Base-by-base conservation (phyloP, 2,113 vertebrate species). In the Gallinago undulata region DNA sequence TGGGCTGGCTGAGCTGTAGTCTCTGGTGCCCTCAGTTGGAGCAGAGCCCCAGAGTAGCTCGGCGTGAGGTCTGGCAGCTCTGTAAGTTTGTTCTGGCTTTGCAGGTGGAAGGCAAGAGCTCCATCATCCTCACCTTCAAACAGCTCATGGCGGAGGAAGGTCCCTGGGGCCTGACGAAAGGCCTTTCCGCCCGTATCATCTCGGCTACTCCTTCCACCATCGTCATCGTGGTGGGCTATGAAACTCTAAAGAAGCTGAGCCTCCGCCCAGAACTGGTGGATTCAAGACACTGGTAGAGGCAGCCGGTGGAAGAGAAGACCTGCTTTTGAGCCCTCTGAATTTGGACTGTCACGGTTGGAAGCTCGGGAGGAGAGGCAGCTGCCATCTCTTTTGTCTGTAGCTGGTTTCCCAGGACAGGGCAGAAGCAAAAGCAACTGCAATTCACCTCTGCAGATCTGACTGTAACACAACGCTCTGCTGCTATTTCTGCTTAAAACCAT, bases 221-320 rank as follows among this genome's bases (percentile, higher is more conserved):
- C 2, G 98, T 99, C 97, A 99, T 99, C 5, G 99, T 99, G 91
- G 98, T 99, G 59, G 99, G 99, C 3, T 99, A 99, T 0, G 99
- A 99, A 94, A 99, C 99, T 0, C 98, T 99, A 90, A 99, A 99
- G 98, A 99, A 99, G 86, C 98, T 99, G 80, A 99, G 99, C 96
- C 98, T 99, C 39, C 98, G 99, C 7, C 98, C 98, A 0, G 99
- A 99, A 84, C 98, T 99, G 94, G 97, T 99, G 24, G 98, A 99
- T 78, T 98, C 98, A 0, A 98, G 99, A 87, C 99, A 99, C 96
- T 99, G 99, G 99, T 99, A 98, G 90, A 56, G 67, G 98, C 67
- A 45, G n/a, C 39, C 7, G 22, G 10, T 50, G 73, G 87, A 30
- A 33, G 64, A 73, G 82, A 70, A 76, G n/a, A 84, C 31, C 50